These are phyloP conservation scores for Podiceps cristatus DNA, from an alignment of 2,113 vertebrate genomes.

Conservation along the genomic window DNA sequence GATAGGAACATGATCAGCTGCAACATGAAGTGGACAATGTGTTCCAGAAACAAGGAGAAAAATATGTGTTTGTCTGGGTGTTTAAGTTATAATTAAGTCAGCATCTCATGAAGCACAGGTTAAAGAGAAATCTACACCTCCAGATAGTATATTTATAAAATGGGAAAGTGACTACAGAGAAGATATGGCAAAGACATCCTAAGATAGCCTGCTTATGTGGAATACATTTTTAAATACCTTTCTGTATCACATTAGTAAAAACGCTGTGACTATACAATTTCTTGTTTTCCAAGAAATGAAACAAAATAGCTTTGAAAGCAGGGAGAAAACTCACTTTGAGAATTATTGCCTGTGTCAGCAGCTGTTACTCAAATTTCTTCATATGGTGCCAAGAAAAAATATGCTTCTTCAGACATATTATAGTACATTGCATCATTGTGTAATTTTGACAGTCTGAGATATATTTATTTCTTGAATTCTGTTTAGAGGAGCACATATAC, in stretches of 20 bases:
- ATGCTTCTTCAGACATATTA: constrained; percentile 3
- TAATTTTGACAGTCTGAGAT: neutral
- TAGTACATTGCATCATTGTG: neutral
- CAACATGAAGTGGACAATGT: neutral
- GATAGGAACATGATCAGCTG: neutral
- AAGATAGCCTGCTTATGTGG: neutral
- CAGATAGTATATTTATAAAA: neutral
- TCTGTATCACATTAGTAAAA: neutral
- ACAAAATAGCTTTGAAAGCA: constrained; percentile 12
- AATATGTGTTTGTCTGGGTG: neutral
- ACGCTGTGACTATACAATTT: neutral
- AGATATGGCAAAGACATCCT: neutral
- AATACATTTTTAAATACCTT: neutral
- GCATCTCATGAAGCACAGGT: neutral
- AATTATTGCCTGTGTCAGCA: constrained; percentile 38
- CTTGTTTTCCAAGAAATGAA: neutral
- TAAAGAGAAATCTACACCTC: neutral
- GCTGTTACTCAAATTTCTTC: constrained; percentile 28
- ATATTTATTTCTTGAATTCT: neutral
- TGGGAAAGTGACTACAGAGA: neutral
- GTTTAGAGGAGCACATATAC: neutral
- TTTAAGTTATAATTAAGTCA: neutral
- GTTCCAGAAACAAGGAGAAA: neutral
- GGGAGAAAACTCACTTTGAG: neutral
- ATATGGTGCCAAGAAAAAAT: constrained; percentile 14